phyloP scores from a whole-genome alignment of 2,888 invertebrate genomes.

The Drosophila neonasuta region DNA sequence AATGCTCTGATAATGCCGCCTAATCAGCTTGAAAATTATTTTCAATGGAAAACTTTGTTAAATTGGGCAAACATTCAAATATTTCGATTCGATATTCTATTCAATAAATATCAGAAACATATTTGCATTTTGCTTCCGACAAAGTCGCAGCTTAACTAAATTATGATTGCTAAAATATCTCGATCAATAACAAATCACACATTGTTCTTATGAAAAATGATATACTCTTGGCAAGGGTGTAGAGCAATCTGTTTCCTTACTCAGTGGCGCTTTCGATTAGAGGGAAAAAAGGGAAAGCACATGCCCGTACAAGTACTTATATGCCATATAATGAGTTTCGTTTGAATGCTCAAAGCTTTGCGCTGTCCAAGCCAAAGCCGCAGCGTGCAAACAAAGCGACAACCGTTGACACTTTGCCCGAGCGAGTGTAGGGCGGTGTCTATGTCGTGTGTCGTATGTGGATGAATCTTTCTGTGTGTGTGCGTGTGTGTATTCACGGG shows the following conservation, averaged over 20 bases:
- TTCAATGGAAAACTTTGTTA: no score
- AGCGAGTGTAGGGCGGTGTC: conserved; percentile 2
- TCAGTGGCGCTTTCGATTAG: conserved; percentile 58
- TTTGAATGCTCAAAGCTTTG: conserved; percentile 60
- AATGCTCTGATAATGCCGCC: not conserved
- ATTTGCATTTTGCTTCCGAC: not conserved
- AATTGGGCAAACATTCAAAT: no score
- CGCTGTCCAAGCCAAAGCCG: conserved; percentile 54
- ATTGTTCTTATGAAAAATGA: not conserved
- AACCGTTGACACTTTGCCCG: conserved; percentile 70
- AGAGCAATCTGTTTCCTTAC: conserved; percentile 21
- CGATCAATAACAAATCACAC: not conserved
- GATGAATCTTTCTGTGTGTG: not conserved
- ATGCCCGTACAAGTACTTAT: conserved; percentile 46
- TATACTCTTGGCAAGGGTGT: conserved; percentile 18
- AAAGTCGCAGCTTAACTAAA: not conserved
- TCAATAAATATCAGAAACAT: not conserved
- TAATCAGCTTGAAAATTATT: no score
- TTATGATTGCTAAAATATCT: not conserved
- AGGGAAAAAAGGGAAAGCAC: conserved; percentile 44
- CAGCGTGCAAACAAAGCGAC: conserved; percentile 60
- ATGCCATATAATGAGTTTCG: conserved; percentile 71
- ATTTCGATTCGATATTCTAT: no score
- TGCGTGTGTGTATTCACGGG: conserved; percentile 32
- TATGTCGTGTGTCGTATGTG: not conserved